phyloP scores from a whole-genome alignment of 2,113 vertebrate species.

The Phyllopteryx taeniolatus region DNA sequence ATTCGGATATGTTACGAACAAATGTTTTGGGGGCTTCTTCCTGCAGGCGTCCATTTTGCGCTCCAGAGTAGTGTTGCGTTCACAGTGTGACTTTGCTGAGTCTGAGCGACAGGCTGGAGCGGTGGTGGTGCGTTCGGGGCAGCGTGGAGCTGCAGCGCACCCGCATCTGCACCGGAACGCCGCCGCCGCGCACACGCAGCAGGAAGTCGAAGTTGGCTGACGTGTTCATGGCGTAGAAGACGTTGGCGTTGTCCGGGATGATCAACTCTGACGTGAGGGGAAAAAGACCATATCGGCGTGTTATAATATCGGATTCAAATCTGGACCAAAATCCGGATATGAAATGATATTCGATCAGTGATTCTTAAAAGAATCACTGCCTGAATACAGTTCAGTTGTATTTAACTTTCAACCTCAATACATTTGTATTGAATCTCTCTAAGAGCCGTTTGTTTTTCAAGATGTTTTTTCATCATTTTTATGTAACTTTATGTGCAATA shows the following conservation, averaged over 20 bases:
- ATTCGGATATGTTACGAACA: background rate
- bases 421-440: no score
- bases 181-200: conserved; percentile 76
- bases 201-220: conserved; percentile 88
- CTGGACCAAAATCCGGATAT: background rate
- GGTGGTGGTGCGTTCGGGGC: conserved; percentile 76
- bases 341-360: no score
- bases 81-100: conserved; percentile 83
- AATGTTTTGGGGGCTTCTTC: background rate
- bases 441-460: no score
- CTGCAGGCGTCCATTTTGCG: conserved; percentile 28
- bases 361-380: no score
- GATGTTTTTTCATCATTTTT: no score
- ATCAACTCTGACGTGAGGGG: conserved; percentile 78
- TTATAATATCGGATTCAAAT: background rate
- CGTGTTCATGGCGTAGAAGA: conserved; percentile 96
- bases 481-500: no score
- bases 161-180: conserved; percentile 68
- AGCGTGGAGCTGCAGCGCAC: conserved; percentile 78
- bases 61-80: conserved; percentile 23
- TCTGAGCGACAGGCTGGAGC: conserved; percentile 75
- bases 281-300: background rate
- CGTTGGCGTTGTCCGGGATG: conserved; percentile 86
- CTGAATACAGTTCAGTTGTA: no score
- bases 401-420: no score